Evolutionary conservation across 2,797 vertebrate genomes (phyloP).

Genomic region (Sebastes diploproa): DNA sequence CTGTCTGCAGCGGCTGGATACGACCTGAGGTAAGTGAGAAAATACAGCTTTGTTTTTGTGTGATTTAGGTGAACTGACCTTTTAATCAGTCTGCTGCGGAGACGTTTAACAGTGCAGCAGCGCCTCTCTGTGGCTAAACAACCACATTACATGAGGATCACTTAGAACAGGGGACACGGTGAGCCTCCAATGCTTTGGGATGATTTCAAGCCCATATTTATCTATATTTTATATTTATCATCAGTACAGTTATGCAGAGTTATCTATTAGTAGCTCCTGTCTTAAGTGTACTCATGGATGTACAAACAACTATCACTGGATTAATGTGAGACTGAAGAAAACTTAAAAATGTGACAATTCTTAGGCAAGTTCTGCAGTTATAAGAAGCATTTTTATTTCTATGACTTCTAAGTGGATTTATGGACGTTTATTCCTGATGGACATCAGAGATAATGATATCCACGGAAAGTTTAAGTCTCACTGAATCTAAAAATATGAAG

Average conservation of each 20-base stretch:
- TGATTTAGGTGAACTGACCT: background rate
- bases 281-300: background rate
- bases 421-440: background rate
- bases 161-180: too few species aligned
- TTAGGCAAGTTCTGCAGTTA: background rate
- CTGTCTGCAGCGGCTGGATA: background rate
- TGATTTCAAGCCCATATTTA: background rate
- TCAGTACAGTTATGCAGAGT: background rate
- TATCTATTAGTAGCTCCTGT: background rate
- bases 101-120: background rate
- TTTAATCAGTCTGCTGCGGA: background rate
- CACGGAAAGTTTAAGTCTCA: too few species aligned
- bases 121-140: background rate
- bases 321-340: background rate
- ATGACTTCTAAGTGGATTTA: background rate
- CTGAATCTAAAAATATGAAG: background rate
- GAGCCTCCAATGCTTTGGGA: background rate
- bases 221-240: background rate
- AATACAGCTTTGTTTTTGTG: background rate
- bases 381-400: background rate
- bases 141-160: background rate
- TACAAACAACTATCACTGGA: background rate
- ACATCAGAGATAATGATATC: background rate
- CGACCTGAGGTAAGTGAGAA: background rate
- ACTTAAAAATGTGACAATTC: background rate